Base-by-base conservation (phyloP, 2,888 invertebrate species). In the Metopia argyrocephala region DNA sequence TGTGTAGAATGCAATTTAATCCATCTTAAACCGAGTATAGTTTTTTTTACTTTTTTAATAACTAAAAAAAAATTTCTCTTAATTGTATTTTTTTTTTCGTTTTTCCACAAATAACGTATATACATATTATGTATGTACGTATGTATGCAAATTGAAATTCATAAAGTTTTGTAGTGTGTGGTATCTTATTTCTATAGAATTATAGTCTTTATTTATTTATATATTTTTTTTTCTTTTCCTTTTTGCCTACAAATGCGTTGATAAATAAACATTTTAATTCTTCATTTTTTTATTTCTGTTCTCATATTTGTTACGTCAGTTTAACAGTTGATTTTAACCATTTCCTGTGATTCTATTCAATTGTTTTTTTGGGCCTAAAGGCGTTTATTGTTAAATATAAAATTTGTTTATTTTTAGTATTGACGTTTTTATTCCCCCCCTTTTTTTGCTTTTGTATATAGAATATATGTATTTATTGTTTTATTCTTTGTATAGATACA, bases 221-320 rank as follows among this genome's bases (percentile, higher is more conserved):
- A n/a, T n/a, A n/a, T n/a, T n/a, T n/a, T n/a, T n/a, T n/a, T n/a
- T n/a, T n/a, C n/a, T n/a, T n/a, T n/a, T n/a, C n/a, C n/a, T n/a
- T n/a, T n/a, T n/a, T n/a, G n/a, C n/a, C n/a, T n/a, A 62, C 59
- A 66, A 66, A 74, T 74, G 57, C 57, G 45, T 62, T 71, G 62
- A 75, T 75, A 68, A 75, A 66, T 66, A 66, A 9, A 54, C 75
- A 75, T 75, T 75, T 75, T 68, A 75, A 54, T 66, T 66, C 52
- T 66, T 61, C 23, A 54, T 70, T 57, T 28, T 64, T 59, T 45
- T 18, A 18, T 20, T 12, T 5, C 21, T 59, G 20, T 20, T 28
- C 27, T 57, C 28, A 9, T 28, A 18, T 15, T 2, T n/a, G 50
- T 65, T 21, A 9, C 15, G 18, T 28, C 23, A 21, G 18, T 9